phyloP scores from a whole-genome alignment of 1,140 invertebrate species.

The Coenobita brevimanus region DNA sequence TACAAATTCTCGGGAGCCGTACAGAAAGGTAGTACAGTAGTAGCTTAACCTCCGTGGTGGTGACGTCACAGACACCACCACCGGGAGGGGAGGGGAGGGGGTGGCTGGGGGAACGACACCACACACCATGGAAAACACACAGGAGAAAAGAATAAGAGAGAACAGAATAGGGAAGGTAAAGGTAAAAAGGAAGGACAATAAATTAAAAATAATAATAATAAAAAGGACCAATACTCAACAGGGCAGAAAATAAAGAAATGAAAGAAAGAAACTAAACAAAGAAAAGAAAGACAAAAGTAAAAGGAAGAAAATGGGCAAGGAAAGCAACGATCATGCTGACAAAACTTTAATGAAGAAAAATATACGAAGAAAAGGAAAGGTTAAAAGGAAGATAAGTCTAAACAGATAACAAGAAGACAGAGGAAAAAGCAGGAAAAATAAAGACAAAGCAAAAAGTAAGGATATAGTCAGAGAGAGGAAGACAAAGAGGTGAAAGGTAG shows the following conservation, averaged over 20 bases:
- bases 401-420: not conserved
- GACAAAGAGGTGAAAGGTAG: no score
- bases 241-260: not conserved
- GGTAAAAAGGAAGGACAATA: not conserved
- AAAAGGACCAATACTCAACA: not conserved
- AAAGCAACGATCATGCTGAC: not conserved
- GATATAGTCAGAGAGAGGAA: not conserved
- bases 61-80: no score
- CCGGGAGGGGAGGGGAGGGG: not conserved
- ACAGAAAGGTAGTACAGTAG: no score
- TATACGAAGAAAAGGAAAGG: no score
- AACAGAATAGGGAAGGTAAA: no score
- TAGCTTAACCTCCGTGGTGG: no score
- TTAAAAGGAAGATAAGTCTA: no score
- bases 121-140: no score
- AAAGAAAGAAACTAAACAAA: not conserved
- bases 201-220: not conserved
- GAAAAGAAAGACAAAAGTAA: not conserved
- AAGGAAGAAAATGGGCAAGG: not conserved
- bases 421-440: not conserved
- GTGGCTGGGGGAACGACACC: no score
- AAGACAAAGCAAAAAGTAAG: not conserved
- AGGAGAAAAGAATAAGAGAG: not conserved
- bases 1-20: conserved; percentile 34
- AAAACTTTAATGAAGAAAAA: no score